Conservation (phyloP, 2,888 invertebrate species). For the Agrypnus murinus region DNA sequence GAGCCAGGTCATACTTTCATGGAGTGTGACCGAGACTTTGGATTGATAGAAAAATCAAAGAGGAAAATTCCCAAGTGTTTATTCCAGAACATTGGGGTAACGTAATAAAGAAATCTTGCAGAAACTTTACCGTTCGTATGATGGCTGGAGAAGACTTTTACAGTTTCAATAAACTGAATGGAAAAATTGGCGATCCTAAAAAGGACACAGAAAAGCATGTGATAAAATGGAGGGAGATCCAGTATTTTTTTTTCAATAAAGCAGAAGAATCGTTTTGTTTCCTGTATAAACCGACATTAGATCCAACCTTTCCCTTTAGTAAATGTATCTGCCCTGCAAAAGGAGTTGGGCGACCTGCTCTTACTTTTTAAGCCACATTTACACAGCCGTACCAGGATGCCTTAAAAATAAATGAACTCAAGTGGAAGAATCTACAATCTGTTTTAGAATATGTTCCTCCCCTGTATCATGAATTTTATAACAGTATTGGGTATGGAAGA, state of each 20-base stretch:
- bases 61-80: slow-evolving; percentile 6
- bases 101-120: background rate
- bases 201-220: slow-evolving; percentile 8
- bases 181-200: background rate
- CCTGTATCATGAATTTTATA: background rate
- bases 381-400: background rate
- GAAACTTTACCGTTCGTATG: background rate
- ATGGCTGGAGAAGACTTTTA: background rate
- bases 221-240: slow-evolving; percentile 4
- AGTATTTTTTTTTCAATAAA: slow-evolving; percentile 8
- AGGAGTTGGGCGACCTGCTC: background rate
- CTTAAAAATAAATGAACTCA: too few species aligned
- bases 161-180: background rate
- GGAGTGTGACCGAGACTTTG: slow-evolving; percentile 38
- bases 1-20: slow-evolving; percentile 53
- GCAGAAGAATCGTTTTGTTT: background rate
- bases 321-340: background rate
- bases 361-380: background rate
- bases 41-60: background rate
- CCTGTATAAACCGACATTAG: background rate
- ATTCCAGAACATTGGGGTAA: slow-evolving; percentile 4
- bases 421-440: slow-evolving; percentile 1
- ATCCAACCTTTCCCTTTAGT: background rate
- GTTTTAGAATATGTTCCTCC: slow-evolving; percentile 1
- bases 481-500: background rate